Conservation (phyloP, 2,797 vertebrate genomes). For the Esox masquinongy region DNA sequence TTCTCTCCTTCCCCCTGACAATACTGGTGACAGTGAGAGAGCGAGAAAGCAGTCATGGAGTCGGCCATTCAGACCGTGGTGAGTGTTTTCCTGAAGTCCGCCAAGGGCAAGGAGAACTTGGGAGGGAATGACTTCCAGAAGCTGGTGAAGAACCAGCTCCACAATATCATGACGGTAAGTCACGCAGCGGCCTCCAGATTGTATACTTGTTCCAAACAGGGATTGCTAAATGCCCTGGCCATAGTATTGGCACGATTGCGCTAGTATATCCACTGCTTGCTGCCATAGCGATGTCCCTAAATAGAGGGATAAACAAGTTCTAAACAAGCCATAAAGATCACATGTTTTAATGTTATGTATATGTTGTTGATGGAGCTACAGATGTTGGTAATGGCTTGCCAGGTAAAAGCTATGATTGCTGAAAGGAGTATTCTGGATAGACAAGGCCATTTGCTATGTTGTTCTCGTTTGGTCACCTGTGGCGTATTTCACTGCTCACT, state of each 20-base stretch:
- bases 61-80: slow-evolving; percentile 74
- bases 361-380: no score
- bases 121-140: slow-evolving; percentile 72
- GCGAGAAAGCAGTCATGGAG: slow-evolving; percentile 70
- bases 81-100: slow-evolving; percentile 71
- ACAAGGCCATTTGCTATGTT: no score
- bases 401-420: no score
- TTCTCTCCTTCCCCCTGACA: background rate
- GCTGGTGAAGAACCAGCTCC: slow-evolving; percentile 74
- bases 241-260: no score
- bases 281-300: no score
- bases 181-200: background rate
- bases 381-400: no score
- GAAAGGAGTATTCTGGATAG: no score
- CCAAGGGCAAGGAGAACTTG: slow-evolving; percentile 74
- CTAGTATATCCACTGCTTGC: no score
- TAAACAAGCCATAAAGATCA: no score
- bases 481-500: background rate
- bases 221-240: no score
- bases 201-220: background rate
- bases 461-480: background rate
- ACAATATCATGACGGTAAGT: slow-evolving; percentile 77
- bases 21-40: slow-evolving; percentile 32
- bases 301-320: no score
- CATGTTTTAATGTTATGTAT: no score